Evolutionary conservation across 2,888 invertebrate species (phyloP), one percentile per base, ranked within the genome.

Genomic region (Drosophila meridionalis): DNA sequence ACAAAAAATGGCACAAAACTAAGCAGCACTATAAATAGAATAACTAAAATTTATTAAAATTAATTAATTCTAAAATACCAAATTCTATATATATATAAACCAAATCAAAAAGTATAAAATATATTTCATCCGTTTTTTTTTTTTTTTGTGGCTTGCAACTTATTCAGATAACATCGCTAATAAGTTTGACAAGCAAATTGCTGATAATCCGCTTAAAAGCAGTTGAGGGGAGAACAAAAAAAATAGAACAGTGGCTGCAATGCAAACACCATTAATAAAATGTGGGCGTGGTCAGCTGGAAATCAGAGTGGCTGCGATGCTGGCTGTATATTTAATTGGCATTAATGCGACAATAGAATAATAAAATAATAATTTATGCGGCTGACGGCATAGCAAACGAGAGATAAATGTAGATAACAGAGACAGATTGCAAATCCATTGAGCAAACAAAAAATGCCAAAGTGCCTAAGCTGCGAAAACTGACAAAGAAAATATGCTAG

Each of bases 311-410:
- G n/a, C 4, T 32, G 50, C 55, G 52, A 38, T 43, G 59, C 48
- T 48, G 11, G 32, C 32, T 32, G 50, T 34, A 62, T 68, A 82
- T 69, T 69, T 64, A 72, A 81, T 75, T 59, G 67, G 58, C 73
- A 78, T 78, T 83, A 80, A 76, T 78, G 71, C 68, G 60, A 58
- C 57, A 58, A 66, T 72, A 63, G 75, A 72, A 80, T 68, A 75
- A 77, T 85, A 69, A 73, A 75, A 88, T 81, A 72, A 88, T 81
- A 77, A 88, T 86, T 87, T 81, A 83, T 85, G 89, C 84, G 75
- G 50, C 68, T 38, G 53, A 42, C 61, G 65, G 69, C 65, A 83
- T 48, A 66, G 74, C 79, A 75, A 83, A 78, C 59, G 57, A 42
- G 50, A 60, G 64, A 72, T 59, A 53, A 52, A 52, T 62, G 48